Evolutionary conservation across 2,888 invertebrate genomes (phyloP).

Genomic region (Epistrophella euchroma): DNA sequence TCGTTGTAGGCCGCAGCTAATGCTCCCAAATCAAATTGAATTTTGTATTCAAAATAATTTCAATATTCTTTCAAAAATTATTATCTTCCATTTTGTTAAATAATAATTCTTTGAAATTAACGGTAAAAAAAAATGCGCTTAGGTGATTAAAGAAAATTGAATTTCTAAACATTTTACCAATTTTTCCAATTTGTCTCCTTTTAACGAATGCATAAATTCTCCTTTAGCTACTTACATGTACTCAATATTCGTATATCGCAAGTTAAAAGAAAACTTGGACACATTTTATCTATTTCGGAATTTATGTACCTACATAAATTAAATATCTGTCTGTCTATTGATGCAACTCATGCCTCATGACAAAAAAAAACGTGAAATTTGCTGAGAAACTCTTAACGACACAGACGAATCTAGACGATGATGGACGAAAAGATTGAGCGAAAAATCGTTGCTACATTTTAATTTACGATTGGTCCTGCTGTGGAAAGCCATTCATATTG

Average conservation of each 20-base stretch:
- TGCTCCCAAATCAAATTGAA: too few species aligned
- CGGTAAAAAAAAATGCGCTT: neutral
- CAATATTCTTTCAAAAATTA: too few species aligned
- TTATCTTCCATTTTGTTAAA: too few species aligned
- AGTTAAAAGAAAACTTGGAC: slow-evolving; percentile 23
- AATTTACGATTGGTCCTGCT: slow-evolving; percentile 72
- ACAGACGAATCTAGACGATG: slow-evolving; percentile 27
- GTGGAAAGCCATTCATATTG: slow-evolving; percentile 69
- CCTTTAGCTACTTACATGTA: neutral
- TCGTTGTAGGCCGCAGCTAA: too few species aligned
- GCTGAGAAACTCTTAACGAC: slow-evolving; percentile 30
- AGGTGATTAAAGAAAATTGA: neutral
- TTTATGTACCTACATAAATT: slow-evolving; percentile 16
- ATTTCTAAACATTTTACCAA: neutral
- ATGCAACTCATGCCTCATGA: slow-evolving; percentile 10
- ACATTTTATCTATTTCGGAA: slow-evolving; percentile 54
- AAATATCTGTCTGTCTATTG: slow-evolving; percentile 33
- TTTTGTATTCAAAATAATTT: too few species aligned
- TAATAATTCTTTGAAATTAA: too few species aligned
- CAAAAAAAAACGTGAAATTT: slow-evolving; percentile 26
- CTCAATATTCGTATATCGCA: neutral
- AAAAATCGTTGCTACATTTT: slow-evolving; percentile 67
- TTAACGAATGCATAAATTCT: neutral
- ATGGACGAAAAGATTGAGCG: slow-evolving; percentile 61
- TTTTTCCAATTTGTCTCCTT: neutral